Percentiles rank a stretch among this genome's conserved stretches.
Conservation (phyloP, 2,797 vertebrate genomes). For the Crotalus adamanteus region DNA sequence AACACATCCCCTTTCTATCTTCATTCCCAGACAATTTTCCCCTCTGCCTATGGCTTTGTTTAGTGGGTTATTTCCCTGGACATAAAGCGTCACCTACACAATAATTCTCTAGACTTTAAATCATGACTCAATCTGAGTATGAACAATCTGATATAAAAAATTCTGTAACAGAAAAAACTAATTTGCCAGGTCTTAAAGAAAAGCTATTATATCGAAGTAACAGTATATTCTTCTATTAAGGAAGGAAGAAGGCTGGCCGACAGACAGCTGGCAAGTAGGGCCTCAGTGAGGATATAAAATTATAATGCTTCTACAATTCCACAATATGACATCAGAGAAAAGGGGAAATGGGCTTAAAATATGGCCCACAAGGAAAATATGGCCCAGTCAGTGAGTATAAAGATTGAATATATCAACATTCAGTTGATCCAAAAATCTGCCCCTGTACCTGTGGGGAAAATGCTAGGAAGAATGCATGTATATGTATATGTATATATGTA, state of each 20-base stretch:
- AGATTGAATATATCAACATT: background rate
- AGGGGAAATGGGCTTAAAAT: background rate
- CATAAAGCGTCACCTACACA: too few relatives aligned
- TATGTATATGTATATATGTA: background rate
- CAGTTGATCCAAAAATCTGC: background rate
- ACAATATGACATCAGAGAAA: background rate
- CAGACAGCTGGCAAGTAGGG: background rate
- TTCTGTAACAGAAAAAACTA: background rate
- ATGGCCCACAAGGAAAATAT: background rate
- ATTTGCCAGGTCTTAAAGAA: background rate
- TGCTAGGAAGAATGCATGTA: background rate
- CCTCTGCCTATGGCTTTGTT: background rate
- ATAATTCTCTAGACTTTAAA: background rate
- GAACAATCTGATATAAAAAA: background rate
- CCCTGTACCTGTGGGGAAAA: background rate
- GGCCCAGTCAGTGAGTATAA: background rate
- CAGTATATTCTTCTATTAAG: background rate
- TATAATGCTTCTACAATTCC: background rate
- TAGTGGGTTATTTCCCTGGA: background rate
- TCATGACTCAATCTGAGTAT: background rate
- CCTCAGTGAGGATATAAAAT: background rate
- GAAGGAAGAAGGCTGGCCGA: background rate
- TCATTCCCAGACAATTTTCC: background rate
- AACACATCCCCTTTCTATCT: background rate
- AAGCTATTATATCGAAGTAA: background rate